These are phyloP conservation scores for Phycodurus eques DNA, from an alignment of 2,113 vertebrate genomes.

Conservation along the genomic window DNA sequence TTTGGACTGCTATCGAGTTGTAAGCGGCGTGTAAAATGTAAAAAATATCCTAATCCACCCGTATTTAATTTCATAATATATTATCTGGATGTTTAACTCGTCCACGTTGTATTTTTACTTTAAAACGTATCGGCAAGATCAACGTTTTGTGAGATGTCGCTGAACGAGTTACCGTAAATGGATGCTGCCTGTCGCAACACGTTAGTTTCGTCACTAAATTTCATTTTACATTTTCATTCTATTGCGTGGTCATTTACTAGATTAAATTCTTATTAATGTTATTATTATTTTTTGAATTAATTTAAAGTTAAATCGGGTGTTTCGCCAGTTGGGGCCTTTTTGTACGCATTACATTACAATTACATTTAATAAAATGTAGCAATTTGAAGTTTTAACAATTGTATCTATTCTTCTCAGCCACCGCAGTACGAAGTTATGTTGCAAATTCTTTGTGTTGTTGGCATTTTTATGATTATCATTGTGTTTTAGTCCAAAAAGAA, in stretches of 20 bases:
- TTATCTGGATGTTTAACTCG: too few relatives aligned
- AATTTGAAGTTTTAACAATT: not conserved
- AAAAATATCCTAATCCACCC: not conserved
- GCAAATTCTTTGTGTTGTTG: not conserved
- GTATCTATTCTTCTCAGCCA: not conserved
- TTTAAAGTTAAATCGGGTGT: too few relatives aligned
- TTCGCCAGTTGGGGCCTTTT: too few relatives aligned
- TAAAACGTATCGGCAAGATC: not conserved
- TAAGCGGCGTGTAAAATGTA: not conserved
- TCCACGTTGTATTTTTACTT: too few relatives aligned
- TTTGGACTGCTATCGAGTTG: not conserved
- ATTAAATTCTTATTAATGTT: too few relatives aligned
- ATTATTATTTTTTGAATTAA: too few relatives aligned
- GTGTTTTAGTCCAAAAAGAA: conserved; percentile 90
- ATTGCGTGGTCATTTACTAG: not conserved
- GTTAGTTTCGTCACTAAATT: not conserved
- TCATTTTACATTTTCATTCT: not conserved
- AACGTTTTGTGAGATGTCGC: not conserved
- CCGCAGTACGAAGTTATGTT: not conserved
- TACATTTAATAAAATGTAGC: too few relatives aligned
- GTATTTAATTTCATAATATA: not conserved
- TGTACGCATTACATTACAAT: too few relatives aligned
- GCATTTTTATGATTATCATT: not conserved
- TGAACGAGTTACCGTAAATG: not conserved
- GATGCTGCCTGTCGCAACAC: not conserved